Evolutionary conservation across 64 coral and sea anemone species (phyloP), one percentile per base, ranked within the genome.

Genomic region (Pachyseris speciosa): DNA sequence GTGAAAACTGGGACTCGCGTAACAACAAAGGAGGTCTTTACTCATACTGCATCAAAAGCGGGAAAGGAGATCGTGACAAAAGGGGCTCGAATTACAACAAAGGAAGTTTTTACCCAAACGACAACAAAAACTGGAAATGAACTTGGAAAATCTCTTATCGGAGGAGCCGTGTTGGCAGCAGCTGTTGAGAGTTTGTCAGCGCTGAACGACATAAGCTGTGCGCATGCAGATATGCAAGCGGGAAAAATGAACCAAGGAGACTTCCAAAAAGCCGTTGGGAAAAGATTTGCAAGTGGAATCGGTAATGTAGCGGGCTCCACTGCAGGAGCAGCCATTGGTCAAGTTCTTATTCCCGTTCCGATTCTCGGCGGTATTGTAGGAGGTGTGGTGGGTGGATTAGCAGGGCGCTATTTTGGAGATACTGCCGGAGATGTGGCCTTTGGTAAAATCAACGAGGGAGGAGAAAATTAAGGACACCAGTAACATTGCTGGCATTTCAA

Each of bases 261-360:
- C 44, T 86, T 22, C 40, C 1, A 50, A 0, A 7, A 64, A 2
- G 39, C 50, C 16, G 19, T 38, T 61, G 69, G 29, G 1, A 88
- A 75, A 33, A 39, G 69, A 88, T 22, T 75, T 28, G 1, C 60
- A 7, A 63, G 17, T 12, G 85, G 85, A 4, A 16, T 30, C 15
- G 27, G 29, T 22, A 74, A 40, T 75, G 10, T 88, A 7, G 47
- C 7, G 42, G 49, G 69, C 5, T 40, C 68, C 5, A 16, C 49
- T 38, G 4, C 37, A 74, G 85, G 85, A 72, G 50, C 32, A 38
- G 69, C 12, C 5, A 25, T 88, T 7, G 53, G 68, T 7, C 85
- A 75, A 88, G 48, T 19, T 55, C 33, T 75, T 57, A 75, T 88
- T 75, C 85, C 85, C 29, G 17, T 88, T 88, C 85, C 85, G 45